These are phyloP conservation scores for Vidua macroura DNA, from an alignment of 2,113 vertebrate genomes.

Conservation along the genomic window DNA sequence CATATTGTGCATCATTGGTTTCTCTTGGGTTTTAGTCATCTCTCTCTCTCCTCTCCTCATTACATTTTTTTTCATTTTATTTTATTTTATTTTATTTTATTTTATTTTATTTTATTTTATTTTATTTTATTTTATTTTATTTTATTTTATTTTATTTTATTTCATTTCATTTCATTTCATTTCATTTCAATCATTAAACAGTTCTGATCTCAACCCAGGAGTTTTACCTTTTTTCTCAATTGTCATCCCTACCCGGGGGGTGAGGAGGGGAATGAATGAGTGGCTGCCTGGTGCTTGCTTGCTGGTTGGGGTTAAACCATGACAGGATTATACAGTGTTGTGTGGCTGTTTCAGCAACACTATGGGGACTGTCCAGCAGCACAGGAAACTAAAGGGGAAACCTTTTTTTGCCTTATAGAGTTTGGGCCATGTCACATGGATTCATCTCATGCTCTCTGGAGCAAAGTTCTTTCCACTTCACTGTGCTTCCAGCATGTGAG, in stretches of 20 bases:
- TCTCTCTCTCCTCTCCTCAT: not conserved
- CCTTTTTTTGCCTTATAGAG: not conserved
- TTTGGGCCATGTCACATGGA: not conserved
- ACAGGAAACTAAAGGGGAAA: not conserved
- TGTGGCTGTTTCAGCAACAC: not conserved
- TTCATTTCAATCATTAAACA: not conserved
- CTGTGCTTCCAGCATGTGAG: not conserved
- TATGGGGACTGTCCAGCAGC: not conserved
- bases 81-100: too few species aligned
- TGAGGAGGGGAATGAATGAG: not conserved
- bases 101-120: not conserved
- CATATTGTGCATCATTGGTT: not conserved
- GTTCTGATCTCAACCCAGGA: not conserved
- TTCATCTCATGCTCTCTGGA: not conserved
- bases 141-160: not conserved
- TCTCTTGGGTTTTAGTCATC: not conserved
- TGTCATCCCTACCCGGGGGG: rapidly evolving
- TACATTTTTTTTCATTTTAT: not conserved
- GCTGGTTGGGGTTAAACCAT: not conserved
- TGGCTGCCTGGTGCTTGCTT: not conserved
- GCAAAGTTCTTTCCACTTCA: not conserved
- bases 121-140: not conserved
- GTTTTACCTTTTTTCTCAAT: not conserved
- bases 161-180: not conserved
- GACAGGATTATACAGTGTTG: not conserved